Conservation (phyloP, 2,888 invertebrate species). For the Nomada goodeniana region DNA sequence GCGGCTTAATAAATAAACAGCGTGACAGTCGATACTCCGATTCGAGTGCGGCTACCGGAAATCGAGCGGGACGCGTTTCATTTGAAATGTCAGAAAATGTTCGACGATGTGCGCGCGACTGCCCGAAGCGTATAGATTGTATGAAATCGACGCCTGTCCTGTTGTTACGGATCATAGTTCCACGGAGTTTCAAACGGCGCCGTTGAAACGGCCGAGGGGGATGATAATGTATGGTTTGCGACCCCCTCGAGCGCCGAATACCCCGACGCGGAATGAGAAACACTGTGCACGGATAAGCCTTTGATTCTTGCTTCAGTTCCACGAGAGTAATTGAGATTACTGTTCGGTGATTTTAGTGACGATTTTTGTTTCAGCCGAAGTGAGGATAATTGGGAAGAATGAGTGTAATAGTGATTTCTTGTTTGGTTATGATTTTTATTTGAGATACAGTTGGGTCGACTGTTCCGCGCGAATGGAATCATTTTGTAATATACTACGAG, state of each 20-base stretch:
- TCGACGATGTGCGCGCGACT: neutral
- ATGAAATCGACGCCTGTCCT: conserved; percentile 40
- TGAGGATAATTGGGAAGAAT: neutral
- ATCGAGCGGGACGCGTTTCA: conserved; percentile 56
- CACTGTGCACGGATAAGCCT: conserved; percentile 16
- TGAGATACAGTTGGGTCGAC: neutral
- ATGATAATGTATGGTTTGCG: conserved; percentile 46
- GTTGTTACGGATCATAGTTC: conserved; percentile 27
- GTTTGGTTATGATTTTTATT: neutral
- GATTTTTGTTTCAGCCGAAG: neutral
- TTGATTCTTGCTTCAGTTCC: neutral
- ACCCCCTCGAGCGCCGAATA: conserved; percentile 14
- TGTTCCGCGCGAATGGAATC: no score
- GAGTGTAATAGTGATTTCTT: neutral
- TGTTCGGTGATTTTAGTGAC: neutral
- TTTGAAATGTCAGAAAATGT: conserved; percentile 64
- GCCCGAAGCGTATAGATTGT: conserved; percentile 32
- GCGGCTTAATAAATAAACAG: conserved; percentile 63
- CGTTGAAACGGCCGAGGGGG: conserved; percentile 6
- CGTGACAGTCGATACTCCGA: conserved; percentile 55
- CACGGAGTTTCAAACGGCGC: conserved; percentile 5
- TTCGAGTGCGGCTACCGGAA: conserved; percentile 63
- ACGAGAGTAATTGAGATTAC: neutral
- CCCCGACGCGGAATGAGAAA: conserved; percentile 21
- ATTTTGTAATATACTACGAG: no score